Percentiles rank a stretch among this genome's conserved stretches.
These are phyloP conservation scores for Lepidonotus clava DNA, from an alignment of 2,888 invertebrate genomes.

Conservation along the genomic window DNA sequence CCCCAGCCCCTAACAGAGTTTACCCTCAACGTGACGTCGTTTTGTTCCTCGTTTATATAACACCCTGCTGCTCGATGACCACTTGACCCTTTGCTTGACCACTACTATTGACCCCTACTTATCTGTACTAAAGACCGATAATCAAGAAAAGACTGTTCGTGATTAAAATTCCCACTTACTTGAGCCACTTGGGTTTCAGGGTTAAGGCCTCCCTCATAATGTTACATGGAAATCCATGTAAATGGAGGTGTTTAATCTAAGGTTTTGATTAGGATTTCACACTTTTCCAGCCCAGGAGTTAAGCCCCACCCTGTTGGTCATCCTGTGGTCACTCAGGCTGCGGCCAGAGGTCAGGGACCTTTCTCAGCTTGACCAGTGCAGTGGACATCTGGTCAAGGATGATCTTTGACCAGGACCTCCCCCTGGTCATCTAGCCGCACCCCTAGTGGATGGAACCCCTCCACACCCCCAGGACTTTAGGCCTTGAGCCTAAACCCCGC, in stretches of 20 bases:
- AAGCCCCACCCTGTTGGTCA: too few species aligned
- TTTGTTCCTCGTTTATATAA: conserved; percentile 43
- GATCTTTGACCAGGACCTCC: conserved; percentile 34
- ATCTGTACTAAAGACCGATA: too few species aligned
- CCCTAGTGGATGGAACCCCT: not conserved
- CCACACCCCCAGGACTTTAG: not conserved
- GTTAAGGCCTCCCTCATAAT: too few species aligned
- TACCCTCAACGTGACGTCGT: conserved; percentile 13
- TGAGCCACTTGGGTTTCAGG: too few species aligned
- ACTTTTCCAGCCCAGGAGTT: too few species aligned
- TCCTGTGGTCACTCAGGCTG: not conserved
- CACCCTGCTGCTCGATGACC: conserved; percentile 9
- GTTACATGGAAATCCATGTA: too few species aligned
- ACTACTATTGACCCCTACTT: too few species aligned
- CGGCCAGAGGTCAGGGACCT: not conserved
- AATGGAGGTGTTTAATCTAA: too few species aligned
- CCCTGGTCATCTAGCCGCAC: not conserved
- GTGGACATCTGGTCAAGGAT: conserved; percentile 21
- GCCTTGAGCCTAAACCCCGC: not conserved
- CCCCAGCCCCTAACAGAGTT: not conserved
- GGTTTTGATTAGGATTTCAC: too few species aligned
- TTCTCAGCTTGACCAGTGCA: conserved; percentile 23
- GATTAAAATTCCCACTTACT: too few species aligned
- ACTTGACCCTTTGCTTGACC: conserved; percentile 32
- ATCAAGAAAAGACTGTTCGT: too few species aligned